Percentiles rank a stretch among this genome's conserved stretches.
Evolutionary conservation across 2,888 invertebrate genomes (phyloP).

Genomic region (Nephrotoma guestfalica): DNA sequence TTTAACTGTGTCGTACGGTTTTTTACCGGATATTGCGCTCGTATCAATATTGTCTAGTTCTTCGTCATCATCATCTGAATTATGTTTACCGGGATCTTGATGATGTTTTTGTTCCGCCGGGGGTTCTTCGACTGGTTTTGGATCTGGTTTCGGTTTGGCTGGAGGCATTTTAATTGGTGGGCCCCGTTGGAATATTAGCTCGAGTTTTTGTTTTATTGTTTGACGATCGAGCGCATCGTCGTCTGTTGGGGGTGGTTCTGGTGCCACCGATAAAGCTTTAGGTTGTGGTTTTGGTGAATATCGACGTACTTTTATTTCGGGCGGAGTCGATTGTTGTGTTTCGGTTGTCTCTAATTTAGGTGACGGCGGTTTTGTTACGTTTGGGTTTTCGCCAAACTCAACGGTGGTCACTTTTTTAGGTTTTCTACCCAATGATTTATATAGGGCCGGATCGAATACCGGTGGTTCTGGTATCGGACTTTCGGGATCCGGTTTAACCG

Average conservation of each 20-base stretch:
- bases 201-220: constrained; percentile 24
- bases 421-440: constrained; percentile 21
- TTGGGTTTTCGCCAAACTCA: not conserved
- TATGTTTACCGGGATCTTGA: not conserved
- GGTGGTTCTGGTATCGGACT: constrained; percentile 23
- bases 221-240: not conserved
- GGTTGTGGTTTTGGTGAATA: not conserved
- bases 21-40: not conserved
- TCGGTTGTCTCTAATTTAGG: not conserved
- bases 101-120: not conserved
- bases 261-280: not conserved
- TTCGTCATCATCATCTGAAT: not conserved
- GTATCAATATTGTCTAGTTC: not conserved
- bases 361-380: not conserved
- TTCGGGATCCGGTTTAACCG: not conserved
- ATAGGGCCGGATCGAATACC: constrained; percentile 27
- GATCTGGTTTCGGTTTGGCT: not conserved
- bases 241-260: constrained; percentile 6
- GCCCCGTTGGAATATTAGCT: constrained; percentile 24
- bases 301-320: not conserved
- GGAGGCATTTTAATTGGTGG: constrained; percentile 15
- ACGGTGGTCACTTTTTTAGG: not conserved
- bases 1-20: constrained; percentile 5
- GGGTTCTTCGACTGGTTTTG: not conserved
- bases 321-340: not conserved